Evolutionary conservation across 2,797 vertebrate species (phyloP).

Genomic region (Artibeus lituratus): DNA sequence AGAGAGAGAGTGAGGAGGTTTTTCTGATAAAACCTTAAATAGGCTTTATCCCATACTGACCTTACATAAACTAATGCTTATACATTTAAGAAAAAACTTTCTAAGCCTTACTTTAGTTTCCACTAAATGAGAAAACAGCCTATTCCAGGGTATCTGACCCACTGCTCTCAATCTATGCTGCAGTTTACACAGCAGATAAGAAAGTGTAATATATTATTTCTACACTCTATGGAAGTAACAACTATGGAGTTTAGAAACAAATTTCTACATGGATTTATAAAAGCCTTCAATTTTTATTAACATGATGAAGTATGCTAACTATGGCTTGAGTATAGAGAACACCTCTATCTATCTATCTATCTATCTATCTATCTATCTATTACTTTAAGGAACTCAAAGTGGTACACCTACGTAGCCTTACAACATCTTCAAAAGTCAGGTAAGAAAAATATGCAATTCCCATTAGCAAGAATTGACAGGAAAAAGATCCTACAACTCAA

Average conservation of each 20-base stretch:
- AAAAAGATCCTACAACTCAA: not conserved
- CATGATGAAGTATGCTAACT: not conserved
- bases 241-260: not conserved
- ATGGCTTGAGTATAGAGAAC: not conserved
- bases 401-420: not conserved
- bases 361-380: not conserved
- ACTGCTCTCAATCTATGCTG: not conserved
- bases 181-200: conserved; percentile 9
- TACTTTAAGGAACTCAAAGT: not conserved
- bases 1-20: not conserved
- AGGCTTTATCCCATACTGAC: conserved; percentile 43
- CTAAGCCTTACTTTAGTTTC: no score
- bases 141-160: not conserved
- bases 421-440: not conserved
- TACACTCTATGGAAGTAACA: not conserved
- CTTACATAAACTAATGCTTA: conserved; percentile 39
- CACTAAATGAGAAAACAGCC: not conserved
- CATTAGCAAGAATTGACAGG: not conserved
- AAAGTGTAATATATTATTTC: not conserved
- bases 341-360: not conserved
- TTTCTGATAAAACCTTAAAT: conserved; percentile 54
- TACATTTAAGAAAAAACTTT: conserved; percentile 23
- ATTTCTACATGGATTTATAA: conserved; percentile 10
- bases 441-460: not conserved
- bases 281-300: not conserved